Percentiles rank a stretch among this genome's conserved stretches.
Conservation (phyloP, 2,888 invertebrate genomes). For the Lycia hirtaria region DNA sequence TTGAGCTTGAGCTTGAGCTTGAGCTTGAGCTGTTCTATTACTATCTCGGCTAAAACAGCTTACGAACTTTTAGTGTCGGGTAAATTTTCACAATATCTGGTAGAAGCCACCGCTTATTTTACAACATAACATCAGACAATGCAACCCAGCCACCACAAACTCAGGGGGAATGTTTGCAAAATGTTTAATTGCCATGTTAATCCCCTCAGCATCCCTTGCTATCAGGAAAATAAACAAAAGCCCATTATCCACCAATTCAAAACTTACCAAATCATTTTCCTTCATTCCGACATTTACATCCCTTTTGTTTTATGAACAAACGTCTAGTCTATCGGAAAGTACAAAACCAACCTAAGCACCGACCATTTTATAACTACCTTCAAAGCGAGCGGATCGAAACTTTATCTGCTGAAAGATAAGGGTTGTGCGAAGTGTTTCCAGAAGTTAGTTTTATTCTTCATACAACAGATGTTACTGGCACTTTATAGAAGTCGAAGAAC, state of each 20-base stretch:
- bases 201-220: constrained; percentile 17
- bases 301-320: constrained; percentile 72
- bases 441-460: constrained; percentile 61
- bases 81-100: neutral
- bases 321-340: constrained; percentile 64
- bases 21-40: too few relatives aligned
- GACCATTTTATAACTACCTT: constrained; percentile 32
- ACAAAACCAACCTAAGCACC: constrained; percentile 67
- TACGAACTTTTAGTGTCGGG: neutral
- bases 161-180: constrained; percentile 12
- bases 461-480: constrained; percentile 79
- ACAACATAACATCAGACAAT: neutral
- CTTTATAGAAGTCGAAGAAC: constrained; percentile 68
- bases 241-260: constrained; percentile 34
- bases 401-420: constrained; percentile 38
- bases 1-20: too few relatives aligned
- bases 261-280: constrained; percentile 39
- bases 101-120: neutral
- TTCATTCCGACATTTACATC: constrained; percentile 41
- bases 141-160: constrained; percentile 3
- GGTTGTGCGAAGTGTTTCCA: constrained; percentile 26
- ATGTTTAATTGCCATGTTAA: constrained; percentile 27
- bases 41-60: too few relatives aligned
- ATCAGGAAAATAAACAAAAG: constrained; percentile 27
- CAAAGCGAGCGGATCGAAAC: constrained; percentile 37